These are phyloP conservation scores for Hermodice carunculata DNA, from an alignment of 2,888 invertebrate species.

Conservation along the genomic window DNA sequence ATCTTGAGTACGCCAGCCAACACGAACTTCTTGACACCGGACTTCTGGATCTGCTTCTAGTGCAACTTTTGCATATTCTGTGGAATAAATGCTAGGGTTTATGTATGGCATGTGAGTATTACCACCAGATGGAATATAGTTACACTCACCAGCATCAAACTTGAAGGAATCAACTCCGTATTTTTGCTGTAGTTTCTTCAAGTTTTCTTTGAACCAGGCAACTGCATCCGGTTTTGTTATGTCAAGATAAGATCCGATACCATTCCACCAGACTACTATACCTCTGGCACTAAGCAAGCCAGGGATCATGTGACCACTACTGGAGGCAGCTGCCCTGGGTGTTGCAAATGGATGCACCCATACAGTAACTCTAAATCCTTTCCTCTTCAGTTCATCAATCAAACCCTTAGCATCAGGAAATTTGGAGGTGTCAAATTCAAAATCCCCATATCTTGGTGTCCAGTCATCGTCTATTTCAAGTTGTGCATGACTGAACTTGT, in stretches of 20 bases:
- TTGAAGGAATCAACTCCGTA: slow-evolving; percentile 88
- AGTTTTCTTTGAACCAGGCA: slow-evolving; percentile 80
- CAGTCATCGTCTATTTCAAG: slow-evolving; percentile 85
- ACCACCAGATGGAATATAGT: slow-evolving; percentile 47
- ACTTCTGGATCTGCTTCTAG: no score
- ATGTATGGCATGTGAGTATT: slow-evolving; percentile 34
- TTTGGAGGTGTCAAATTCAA: slow-evolving; percentile 79
- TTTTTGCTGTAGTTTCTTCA: slow-evolving; percentile 76
- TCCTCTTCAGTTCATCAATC: slow-evolving; percentile 72
- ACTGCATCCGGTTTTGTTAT: slow-evolving; percentile 86
- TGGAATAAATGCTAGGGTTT: slow-evolving; percentile 49
- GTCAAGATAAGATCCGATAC: slow-evolving; percentile 80
- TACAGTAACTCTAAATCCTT: slow-evolving; percentile 82
- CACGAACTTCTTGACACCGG: slow-evolving; percentile 90
- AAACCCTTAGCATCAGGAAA: slow-evolving; percentile 72
- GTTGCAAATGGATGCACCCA: slow-evolving; percentile 83
- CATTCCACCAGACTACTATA: slow-evolving; percentile 82
- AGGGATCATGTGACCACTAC: slow-evolving; percentile 71
- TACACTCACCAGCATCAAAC: slow-evolving; percentile 79
- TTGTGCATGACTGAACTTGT: slow-evolving; percentile 29
- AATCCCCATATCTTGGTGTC: slow-evolving; percentile 88
- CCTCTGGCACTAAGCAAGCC: no score
- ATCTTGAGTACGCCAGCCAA: slow-evolving; percentile 84
- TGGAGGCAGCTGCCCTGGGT: slow-evolving; percentile 78
- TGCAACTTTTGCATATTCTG: no score